Base-by-base conservation (phyloP, 2,113 vertebrate species). In the Tenebrosternarchus preto region DNA sequence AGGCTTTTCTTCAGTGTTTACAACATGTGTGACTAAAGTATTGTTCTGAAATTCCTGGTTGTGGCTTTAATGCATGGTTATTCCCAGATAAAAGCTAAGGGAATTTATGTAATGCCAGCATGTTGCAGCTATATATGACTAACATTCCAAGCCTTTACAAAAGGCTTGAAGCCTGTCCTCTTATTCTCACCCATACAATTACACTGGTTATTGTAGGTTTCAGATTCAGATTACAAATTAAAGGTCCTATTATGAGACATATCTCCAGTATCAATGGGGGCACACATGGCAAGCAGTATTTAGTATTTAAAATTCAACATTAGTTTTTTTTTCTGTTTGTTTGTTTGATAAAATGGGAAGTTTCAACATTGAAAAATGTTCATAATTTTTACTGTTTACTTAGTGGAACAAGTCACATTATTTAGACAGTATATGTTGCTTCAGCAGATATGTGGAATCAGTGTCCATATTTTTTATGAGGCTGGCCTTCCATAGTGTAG, bases 51-150 rank as follows among this genome's bases (percentile, higher is more conserved):
- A 69, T 69, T 43, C 46, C 46, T 29, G 61, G 24, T 16, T 77
- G 29, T 36, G 53, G 75, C 75, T 55, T 67, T 77, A 77, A 77
- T 66, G 75, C 63, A 67, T 77, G 61, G n/a, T 50, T 56, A 60
- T 69, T 22, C 17, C 56, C 29, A n/a, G 64, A 33, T 20, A 55
- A 25, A 60, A 33, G 24, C n/a, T 9, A 22, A 67, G 61, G n/a
- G 53, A 55, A 68, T 67, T 15, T 61, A 46, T 31, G 25, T 22
- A 60, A 71, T 61, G 67, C 67, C 66, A 50, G 67, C 55, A 60
- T 70, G 76, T 78, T 59, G 25, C 50, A 60, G 33, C 6, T 69
- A 4, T 78, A 27, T 46, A 68, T 2, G 7, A 59, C 17, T 71
- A 61, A 78, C 55, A 71, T 78, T 46, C 20, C 36, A 71, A 50